Conservation (phyloP, 2,888 invertebrate species). For the Drosophila stalkeri region DNA sequence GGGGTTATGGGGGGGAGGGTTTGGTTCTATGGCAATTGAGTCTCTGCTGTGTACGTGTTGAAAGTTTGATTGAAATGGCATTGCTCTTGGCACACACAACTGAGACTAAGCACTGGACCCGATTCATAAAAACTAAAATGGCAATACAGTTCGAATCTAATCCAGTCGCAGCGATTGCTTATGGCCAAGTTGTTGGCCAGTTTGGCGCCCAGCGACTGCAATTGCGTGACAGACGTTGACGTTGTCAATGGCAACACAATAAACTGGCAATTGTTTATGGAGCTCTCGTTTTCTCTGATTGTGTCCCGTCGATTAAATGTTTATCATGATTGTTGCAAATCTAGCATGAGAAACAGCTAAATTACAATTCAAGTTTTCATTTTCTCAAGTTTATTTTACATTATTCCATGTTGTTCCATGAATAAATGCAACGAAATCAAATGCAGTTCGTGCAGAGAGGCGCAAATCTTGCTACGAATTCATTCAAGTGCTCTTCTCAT, state of each 20-base stretch:
- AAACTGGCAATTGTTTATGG: slow-evolving; percentile 60
- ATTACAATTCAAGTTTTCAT: slow-evolving; percentile 34
- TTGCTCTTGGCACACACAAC: background rate
- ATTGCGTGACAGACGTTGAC: slow-evolving; percentile 46
- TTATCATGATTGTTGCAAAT: slow-evolving; percentile 59
- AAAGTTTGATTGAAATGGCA: slow-evolving; percentile 69
- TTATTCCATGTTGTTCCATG: background rate
- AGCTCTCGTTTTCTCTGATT: slow-evolving; percentile 34
- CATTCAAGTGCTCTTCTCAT: slow-evolving; percentile 43
- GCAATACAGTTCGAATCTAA: slow-evolving; percentile 17
- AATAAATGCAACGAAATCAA: slow-evolving; percentile 62
- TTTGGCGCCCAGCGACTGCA: slow-evolving; percentile 46
- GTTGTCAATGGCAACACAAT: slow-evolving; percentile 54
- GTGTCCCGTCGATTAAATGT: slow-evolving; percentile 49
- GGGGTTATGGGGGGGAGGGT: no score
- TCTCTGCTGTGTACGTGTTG: slow-evolving; percentile 58
- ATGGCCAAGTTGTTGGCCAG: slow-evolving; percentile 40
- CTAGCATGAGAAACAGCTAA: slow-evolving; percentile 48
- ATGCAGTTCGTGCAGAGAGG: slow-evolving; percentile 36
- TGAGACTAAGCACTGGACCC: slow-evolving; percentile 14
- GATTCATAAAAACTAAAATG: slow-evolving; percentile 62
- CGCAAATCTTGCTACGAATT: slow-evolving; percentile 52
- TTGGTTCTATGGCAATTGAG: slow-evolving; percentile 7
- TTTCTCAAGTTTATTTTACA: background rate
- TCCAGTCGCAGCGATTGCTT: slow-evolving; percentile 14